Base-by-base conservation (phyloP, 1,140 invertebrate genomes). In the Drosophila prosaltans region DNA sequence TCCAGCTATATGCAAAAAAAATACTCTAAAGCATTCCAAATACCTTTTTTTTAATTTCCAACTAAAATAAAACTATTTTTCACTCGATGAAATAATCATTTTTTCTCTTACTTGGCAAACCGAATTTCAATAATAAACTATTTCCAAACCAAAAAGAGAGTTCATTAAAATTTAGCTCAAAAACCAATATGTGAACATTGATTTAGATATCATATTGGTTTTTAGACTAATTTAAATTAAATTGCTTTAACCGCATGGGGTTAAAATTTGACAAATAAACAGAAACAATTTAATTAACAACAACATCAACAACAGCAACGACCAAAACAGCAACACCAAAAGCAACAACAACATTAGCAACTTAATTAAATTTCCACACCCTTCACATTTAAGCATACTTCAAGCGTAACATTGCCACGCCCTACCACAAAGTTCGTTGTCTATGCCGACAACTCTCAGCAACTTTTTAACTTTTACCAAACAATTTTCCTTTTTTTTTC, bases 311-410 rank as follows among this genome's bases (percentile, higher is more conserved):
- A 69, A 10, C 60, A 16, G 16, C 16, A 16, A 16, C 16, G 16
- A 16, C 16, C 16, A 16, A 16, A 63, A 43, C 43, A 73, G 5
- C n/a, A 62, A 26, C 41, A 69, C 7, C 60, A 59, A 45, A 21
- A 57, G 51, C 60, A 68, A 3, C 28, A 58, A 30, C 39, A 67
- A 57, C 57, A 75, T 63, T 40, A 62, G 68, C 40, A 67, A 68
- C 72, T 75, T 78, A 78, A 78, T 78, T 78, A 75, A 78, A 78
- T 78, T 78, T 78, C 40, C 72, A 65, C 72, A 45, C 43, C 65
- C 66, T 54, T 65, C 72, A 64, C 71, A 60, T 67, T 51, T 36
- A 26, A 41, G 59, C 55, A 61, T 58, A 69, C 74, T 77, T 62
- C 40, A 65, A 63, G 57, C 71, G 48, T 73, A 59, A 65, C 57